Conservation (phyloP, 1,140 invertebrate species). For the Centruroides vittatus region DNA sequence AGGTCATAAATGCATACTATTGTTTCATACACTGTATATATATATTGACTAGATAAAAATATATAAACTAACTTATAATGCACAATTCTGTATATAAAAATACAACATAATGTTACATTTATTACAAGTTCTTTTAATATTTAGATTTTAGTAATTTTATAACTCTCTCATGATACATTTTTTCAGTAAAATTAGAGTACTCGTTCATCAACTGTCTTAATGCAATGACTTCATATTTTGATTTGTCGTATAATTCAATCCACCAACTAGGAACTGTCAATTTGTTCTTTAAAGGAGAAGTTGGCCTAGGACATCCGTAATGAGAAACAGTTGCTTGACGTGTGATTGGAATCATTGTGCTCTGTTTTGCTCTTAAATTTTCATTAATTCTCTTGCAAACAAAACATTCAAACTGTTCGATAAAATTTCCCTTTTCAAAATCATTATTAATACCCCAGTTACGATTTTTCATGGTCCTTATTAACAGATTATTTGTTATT, state of each 20-base stretch:
- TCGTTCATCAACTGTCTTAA: conserved; percentile 5
- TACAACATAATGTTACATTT: no score
- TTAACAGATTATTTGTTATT: conserved; percentile 27
- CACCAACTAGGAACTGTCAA: conserved; percentile 9
- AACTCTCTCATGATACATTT: conserved; percentile 11
- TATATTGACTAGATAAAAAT: no score
- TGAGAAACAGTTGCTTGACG: conserved; percentile 19
- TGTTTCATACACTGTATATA: no score
- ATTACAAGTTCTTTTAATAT: no score
- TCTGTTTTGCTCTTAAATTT: neutral
- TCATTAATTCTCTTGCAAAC: conserved; percentile 34
- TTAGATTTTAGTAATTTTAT: conserved; percentile 20
- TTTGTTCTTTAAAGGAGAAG: conserved; percentile 4
- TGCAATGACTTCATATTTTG: conserved; percentile 4
- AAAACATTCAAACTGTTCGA: conserved; percentile 48
- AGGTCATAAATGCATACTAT: no score
- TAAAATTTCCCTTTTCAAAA: conserved; percentile 30
- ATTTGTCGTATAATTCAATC: conserved; percentile 13
- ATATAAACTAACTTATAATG: no score
- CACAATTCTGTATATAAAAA: no score
- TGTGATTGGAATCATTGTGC: neutral
- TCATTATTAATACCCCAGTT: conserved; percentile 28
- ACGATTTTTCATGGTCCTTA: conserved; percentile 30
- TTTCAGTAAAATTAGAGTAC: conserved; percentile 6
- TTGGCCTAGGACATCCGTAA: conserved; percentile 13